Conservation (phyloP, 2,888 invertebrate genomes). For the Chaetogeoica ovagalla region DNA sequence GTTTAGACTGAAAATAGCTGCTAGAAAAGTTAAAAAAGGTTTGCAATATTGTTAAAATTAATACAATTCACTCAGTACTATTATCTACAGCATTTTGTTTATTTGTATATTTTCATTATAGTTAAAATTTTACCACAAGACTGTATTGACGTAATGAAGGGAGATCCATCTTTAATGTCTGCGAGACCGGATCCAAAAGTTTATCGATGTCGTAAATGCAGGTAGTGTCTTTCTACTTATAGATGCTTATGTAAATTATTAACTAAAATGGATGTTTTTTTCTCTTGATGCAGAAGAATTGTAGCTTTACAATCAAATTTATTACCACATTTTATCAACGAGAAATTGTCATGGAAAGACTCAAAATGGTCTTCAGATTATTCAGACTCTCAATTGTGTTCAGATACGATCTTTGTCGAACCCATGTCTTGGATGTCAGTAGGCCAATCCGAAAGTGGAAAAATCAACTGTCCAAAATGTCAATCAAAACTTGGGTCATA, state of each 20-base stretch:
- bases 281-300: constrained; percentile 63
- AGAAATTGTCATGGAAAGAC: constrained; percentile 63
- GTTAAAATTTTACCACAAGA: constrained; percentile 81
- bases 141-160: constrained; percentile 75
- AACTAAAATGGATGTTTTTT: background rate
- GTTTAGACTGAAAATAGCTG: constrained; percentile 77
- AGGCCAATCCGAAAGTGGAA: constrained; percentile 73
- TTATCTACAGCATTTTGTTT: no score
- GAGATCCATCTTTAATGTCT: constrained; percentile 76
- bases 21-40: constrained; percentile 78
- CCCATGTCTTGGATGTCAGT: constrained; percentile 89
- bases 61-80: background rate
- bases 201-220: constrained; percentile 81
- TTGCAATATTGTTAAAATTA: constrained; percentile 49
- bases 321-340: constrained; percentile 70
- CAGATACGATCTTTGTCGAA: constrained; percentile 81
- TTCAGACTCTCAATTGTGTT: constrained; percentile 63
- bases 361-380: constrained; percentile 57
- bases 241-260: background rate
- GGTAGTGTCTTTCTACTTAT: constrained; percentile 58
- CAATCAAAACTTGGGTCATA: constrained; percentile 83
- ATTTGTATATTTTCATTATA: constrained; percentile 57
- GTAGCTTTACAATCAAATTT: constrained; percentile 81
- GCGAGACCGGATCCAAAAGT: constrained; percentile 80
- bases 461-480: constrained; percentile 85